These are phyloP conservation scores for Eufriesea mexicana DNA, from an alignment of 1,140 invertebrate species.

Conservation along the genomic window DNA sequence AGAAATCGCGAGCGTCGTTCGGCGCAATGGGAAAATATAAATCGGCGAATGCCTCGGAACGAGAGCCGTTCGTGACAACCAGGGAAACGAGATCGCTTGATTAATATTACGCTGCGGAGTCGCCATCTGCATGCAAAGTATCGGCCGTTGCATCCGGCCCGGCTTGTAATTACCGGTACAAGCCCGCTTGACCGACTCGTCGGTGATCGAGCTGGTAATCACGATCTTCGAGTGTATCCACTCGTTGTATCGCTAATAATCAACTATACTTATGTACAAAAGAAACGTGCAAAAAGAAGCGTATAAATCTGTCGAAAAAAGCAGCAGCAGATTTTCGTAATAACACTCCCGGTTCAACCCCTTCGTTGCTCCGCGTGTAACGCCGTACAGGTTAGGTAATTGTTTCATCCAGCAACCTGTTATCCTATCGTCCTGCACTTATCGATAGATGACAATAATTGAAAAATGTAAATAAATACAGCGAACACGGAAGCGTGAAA, in stretches of 20 bases:
- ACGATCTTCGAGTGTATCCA: neutral
- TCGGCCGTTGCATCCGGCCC: conserved; percentile 10
- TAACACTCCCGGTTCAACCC: too few relatives aligned
- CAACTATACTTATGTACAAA: neutral
- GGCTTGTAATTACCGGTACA: conserved; percentile 20
- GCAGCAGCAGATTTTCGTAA: neutral
- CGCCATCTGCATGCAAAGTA: neutral
- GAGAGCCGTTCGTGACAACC: conserved; percentile 19
- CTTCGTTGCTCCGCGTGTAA: too few relatives aligned
- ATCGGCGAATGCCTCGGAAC: conserved; percentile 20
- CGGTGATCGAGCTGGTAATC: neutral
- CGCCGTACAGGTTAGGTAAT: too few relatives aligned
- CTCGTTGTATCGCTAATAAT: neutral
- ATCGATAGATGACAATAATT: too few relatives aligned
- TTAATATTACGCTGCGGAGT: conserved; percentile 10
- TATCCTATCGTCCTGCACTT: too few relatives aligned
- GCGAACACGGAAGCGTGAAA: too few relatives aligned
- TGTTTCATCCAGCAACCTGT: too few relatives aligned
- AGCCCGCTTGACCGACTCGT: neutral
- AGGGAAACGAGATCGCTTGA: conserved; percentile 12
- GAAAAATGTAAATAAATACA: too few relatives aligned
- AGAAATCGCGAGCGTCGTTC: neutral
- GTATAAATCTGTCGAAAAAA: neutral
- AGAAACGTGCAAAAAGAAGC: too few relatives aligned
- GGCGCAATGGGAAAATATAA: conserved; percentile 2